phyloP scores from a whole-genome alignment of 2,113 vertebrate species.

The Salvelinus namaycush region DNA sequence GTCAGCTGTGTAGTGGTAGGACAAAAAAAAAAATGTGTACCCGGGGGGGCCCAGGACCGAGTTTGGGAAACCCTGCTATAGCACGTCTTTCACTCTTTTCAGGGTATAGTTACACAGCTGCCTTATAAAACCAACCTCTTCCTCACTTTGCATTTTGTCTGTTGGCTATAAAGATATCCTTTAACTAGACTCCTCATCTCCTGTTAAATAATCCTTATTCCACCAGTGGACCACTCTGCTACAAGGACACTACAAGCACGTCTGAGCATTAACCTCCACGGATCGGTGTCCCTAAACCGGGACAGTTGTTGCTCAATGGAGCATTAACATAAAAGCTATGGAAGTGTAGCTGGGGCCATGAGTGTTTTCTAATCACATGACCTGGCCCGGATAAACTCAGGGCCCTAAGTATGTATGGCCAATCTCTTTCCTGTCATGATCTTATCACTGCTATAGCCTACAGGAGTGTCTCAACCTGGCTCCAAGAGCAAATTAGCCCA shows the following conservation, averaged over 20 bases:
- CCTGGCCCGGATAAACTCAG: no score
- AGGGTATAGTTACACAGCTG: slow-evolving; percentile 45
- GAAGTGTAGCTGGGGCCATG: no score
- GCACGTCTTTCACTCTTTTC: slow-evolving; percentile 16
- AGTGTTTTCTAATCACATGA: neutral
- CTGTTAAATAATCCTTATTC: slow-evolving; percentile 56
- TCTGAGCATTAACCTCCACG: slow-evolving; percentile 40
- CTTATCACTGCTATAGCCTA: neutral
- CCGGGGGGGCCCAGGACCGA: no score
- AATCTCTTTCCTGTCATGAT: neutral
- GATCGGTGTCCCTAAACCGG: no score
- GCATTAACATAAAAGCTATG: neutral
- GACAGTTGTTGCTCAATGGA: neutral
- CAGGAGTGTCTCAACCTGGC: neutral
- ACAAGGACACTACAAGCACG: slow-evolving; percentile 51
- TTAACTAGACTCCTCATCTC: slow-evolving; percentile 52
- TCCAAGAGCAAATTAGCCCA: slow-evolving; percentile 1
- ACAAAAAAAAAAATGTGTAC: no score
- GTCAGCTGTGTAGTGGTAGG: no score
- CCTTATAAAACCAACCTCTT: slow-evolving; percentile 52
- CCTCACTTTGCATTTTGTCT: slow-evolving; percentile 34
- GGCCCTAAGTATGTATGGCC: neutral
- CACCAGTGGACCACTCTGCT: slow-evolving; percentile 13
- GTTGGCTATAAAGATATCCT: slow-evolving; percentile 54
- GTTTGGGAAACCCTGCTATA: no score